These are phyloP conservation scores for Baryphthengus martii DNA, from an alignment of 2,113 vertebrate species.

Conservation along the genomic window DNA sequence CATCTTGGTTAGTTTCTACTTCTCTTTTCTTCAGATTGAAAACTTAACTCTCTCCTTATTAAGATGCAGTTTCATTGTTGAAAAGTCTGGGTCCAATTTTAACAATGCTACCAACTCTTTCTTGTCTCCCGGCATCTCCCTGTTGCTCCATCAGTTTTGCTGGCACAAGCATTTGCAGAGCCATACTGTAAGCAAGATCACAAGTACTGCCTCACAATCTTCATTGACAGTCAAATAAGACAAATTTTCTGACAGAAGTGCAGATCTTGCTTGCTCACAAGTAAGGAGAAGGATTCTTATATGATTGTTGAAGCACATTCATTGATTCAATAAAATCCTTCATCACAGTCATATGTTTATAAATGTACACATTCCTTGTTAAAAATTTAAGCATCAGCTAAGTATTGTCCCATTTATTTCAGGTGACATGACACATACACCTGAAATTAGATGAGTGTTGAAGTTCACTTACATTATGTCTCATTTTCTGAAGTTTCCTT, in stretches of 20 bases:
- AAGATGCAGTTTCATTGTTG: not conserved
- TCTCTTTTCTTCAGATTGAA: not conserved
- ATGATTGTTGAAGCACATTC: not conserved
- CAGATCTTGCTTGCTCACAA: not conserved
- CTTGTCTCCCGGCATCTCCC: not conserved
- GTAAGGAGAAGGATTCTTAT: not conserved
- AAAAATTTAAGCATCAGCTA: not conserved
- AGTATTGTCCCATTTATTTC: not conserved
- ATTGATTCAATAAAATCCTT: not conserved
- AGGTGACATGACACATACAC: not conserved
- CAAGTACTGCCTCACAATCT: not conserved
- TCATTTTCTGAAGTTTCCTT: conserved; percentile 3
- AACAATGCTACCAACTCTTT: not conserved
- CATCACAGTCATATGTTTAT: not conserved
- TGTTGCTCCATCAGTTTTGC: not conserved
- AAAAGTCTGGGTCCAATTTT: not conserved
- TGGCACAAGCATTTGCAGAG: not conserved
- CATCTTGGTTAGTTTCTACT: not conserved
- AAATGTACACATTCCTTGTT: not conserved
- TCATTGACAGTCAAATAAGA: not conserved
- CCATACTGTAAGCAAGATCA: not conserved
- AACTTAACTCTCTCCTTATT: not conserved
- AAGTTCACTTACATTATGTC: not conserved
- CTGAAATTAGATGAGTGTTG: not conserved
- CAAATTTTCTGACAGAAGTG: not conserved